Percentiles rank a stretch among this genome's conserved stretches.
Evolutionary conservation across 2,888 invertebrate species (phyloP).

Genomic region (Creontiades dilutus): DNA sequence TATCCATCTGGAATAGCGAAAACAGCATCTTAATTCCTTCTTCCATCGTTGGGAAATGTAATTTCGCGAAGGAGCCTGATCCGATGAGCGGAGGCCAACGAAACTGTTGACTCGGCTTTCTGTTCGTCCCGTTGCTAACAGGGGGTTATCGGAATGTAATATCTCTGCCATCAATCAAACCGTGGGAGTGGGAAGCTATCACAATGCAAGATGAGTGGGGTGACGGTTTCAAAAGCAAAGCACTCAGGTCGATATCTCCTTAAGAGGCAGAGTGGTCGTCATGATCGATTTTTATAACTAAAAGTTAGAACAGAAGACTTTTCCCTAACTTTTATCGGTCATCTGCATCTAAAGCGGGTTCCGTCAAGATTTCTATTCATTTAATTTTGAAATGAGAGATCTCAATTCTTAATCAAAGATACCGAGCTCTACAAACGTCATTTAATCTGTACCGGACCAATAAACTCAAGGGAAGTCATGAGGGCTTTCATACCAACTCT

Average conservation of each 20-base stretch:
- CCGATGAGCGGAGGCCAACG: background rate
- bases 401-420: no score
- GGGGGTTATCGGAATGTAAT: background rate
- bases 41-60: background rate
- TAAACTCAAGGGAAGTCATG: no score
- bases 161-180: slow-evolving; percentile 7
- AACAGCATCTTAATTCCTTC: background rate
- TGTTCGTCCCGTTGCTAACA: background rate
- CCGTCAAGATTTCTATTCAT: no score
- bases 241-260: background rate
- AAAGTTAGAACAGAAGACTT: no score
- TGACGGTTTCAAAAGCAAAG: background rate
- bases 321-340: no score
- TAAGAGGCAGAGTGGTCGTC: background rate
- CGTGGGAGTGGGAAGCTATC: background rate
- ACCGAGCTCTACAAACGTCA: no score
- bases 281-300: no score
- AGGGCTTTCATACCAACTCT: no score
- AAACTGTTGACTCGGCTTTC: slow-evolving; percentile 34
- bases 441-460: no score
- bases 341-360: no score
- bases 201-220: background rate
- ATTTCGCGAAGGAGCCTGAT: background rate
- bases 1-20: background rate
- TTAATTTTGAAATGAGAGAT: no score